Evolutionary conservation across 2,888 invertebrate species (phyloP).

Genomic region (Agriotes lineatus): DNA sequence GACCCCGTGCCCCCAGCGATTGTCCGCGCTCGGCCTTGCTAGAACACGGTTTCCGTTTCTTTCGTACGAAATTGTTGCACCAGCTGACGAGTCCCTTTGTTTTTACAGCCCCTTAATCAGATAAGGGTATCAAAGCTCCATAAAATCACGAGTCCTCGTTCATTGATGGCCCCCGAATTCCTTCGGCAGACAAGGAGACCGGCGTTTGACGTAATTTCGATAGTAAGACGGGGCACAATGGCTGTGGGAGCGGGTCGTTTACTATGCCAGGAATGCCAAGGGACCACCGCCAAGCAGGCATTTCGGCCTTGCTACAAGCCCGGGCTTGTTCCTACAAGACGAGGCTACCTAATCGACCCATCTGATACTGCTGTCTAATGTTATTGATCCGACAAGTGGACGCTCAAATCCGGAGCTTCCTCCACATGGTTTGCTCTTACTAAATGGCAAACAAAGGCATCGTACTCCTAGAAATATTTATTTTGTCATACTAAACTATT

Average conservation of each 20-base stretch:
- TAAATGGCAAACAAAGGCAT: too few species aligned
- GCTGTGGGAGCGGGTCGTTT: conserved; percentile 40
- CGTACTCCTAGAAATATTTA: too few species aligned
- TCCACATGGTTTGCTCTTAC: too few species aligned
- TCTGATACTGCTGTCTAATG: conserved; percentile 36
- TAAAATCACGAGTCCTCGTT: too few species aligned
- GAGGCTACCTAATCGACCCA: conserved; percentile 35
- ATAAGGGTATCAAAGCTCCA: too few species aligned
- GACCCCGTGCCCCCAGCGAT: too few species aligned
- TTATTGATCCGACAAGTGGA: conserved; percentile 35
- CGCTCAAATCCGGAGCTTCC: conserved; percentile 20
- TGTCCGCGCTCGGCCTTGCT: too few species aligned
- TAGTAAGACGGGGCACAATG: conserved; percentile 32
- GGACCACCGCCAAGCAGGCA: conserved; percentile 41
- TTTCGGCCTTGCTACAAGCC: conserved; percentile 30
- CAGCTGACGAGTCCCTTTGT: too few species aligned
- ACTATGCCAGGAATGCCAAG: conserved; percentile 43
- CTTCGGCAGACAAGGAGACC: conserved; percentile 24
- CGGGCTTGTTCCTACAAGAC: conserved; percentile 32
- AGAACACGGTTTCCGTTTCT: too few species aligned
- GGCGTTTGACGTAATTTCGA: conserved; percentile 27
- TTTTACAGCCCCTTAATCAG: too few species aligned
- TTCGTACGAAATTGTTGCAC: too few species aligned
- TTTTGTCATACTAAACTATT: too few species aligned
- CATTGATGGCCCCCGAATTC: background rate